Conservation (phyloP, 2,888 invertebrate genomes). For the Chloroclysta siterata region DNA sequence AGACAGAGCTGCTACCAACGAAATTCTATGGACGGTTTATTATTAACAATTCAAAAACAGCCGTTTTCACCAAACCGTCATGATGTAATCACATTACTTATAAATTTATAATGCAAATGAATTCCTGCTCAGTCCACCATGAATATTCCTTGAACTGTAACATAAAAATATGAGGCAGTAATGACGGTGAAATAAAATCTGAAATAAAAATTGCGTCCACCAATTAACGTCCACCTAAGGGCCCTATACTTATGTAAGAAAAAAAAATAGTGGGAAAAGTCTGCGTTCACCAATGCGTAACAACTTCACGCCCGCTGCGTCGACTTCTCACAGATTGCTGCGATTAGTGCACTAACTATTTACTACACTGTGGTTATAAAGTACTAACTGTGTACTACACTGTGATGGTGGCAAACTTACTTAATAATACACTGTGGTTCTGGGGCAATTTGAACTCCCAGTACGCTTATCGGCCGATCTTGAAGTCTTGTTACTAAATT, state of each 20-base stretch:
- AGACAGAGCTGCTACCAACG: too few relatives aligned
- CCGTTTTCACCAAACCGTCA: background rate
- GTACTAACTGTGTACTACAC: slow-evolving; percentile 37
- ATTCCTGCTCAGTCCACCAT: slow-evolving; percentile 33
- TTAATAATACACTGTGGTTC: slow-evolving; percentile 28
- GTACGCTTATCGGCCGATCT: slow-evolving; percentile 57
- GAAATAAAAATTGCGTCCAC: slow-evolving; percentile 47
- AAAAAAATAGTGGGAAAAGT: slow-evolving; percentile 75
- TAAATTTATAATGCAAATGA: slow-evolving; percentile 34
- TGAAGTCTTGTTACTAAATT: slow-evolving; percentile 50
- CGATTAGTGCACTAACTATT: slow-evolving; percentile 63
- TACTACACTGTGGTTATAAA: slow-evolving; percentile 3
- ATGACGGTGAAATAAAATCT: slow-evolving; percentile 34
- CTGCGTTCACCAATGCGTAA: slow-evolving; percentile 72
- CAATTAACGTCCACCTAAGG: slow-evolving; percentile 55
- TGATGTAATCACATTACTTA: slow-evolving; percentile 8
- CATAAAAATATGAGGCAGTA: slow-evolving; percentile 31
- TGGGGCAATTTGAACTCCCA: slow-evolving; percentile 66
- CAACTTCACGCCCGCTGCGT: slow-evolving; percentile 74
- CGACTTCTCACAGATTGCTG: slow-evolving; percentile 68
- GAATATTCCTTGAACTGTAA: slow-evolving; percentile 31
- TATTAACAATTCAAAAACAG: too few relatives aligned
- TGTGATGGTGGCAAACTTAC: slow-evolving; percentile 37
- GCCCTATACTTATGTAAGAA: slow-evolving; percentile 61
- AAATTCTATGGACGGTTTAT: too few relatives aligned